Evolutionary conservation across 2,888 invertebrate species (phyloP).

Genomic region (Eucriotettix oculatus): DNA sequence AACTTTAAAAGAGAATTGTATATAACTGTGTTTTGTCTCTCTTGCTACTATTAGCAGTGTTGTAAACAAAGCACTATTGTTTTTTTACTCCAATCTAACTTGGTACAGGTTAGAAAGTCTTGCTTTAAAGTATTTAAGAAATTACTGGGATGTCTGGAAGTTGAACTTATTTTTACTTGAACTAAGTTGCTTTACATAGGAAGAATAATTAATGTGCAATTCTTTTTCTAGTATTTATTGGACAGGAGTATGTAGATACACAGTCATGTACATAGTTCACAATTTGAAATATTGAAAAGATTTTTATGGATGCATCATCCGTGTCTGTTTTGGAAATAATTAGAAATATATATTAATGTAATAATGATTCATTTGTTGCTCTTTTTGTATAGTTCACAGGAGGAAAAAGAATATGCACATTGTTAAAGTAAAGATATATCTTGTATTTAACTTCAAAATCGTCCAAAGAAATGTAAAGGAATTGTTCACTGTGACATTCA

Average conservation of each 20-base stretch:
- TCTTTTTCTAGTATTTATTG: slow-evolving; percentile 15
- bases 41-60: slow-evolving; percentile 4
- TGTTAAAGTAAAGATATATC: slow-evolving; percentile 6
- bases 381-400: slow-evolving; percentile 8
- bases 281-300: slow-evolving; percentile 3
- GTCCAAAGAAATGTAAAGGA: slow-evolving; percentile 3
- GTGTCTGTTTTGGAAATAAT: slow-evolving; percentile 5
- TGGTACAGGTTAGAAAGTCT: slow-evolving; percentile 5
- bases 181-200: slow-evolving; percentile 9
- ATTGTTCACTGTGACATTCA: not conserved
- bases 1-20: slow-evolving; percentile 4
- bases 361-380: not conserved
- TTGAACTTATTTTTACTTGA: slow-evolving; percentile 1
- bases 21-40: slow-evolving; percentile 3
- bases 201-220: slow-evolving; percentile 13
- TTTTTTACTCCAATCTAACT: slow-evolving; percentile 4
- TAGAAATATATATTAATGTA: not conserved
- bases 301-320: not conserved
- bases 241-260: slow-evolving; percentile 6
- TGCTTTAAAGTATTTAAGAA: slow-evolving; percentile 6
- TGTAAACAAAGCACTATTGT: slow-evolving; percentile 5
- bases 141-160: not conserved
- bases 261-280: slow-evolving; percentile 9
- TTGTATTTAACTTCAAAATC: slow-evolving; percentile 4
- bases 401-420: slow-evolving; percentile 10